Percentiles rank a stretch among this genome's conserved stretches.
phyloP scores from a whole-genome alignment of 2,888 invertebrate genomes.

The Oscheius sp. region DNA sequence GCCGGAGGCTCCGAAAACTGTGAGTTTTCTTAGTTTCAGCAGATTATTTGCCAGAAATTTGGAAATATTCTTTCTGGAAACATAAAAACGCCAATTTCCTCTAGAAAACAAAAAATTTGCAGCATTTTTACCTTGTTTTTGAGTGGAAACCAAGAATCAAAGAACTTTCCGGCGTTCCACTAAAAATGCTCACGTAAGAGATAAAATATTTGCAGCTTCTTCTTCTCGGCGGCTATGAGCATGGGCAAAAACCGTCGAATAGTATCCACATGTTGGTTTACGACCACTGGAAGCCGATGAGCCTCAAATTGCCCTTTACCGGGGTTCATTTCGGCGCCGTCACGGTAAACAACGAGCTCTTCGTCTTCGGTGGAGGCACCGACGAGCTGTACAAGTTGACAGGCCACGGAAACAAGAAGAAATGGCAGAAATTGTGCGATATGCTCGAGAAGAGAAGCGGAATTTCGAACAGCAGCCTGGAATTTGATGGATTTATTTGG shows the following conservation, averaged over 20 bases:
- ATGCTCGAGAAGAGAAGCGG: constrained; percentile 17
- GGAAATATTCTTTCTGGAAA: no score
- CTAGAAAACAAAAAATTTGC: no score
- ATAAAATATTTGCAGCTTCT: constrained; percentile 1
- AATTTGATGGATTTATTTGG: constrained; percentile 17
- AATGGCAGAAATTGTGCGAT: constrained; percentile 7
- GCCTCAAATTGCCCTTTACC: not conserved
- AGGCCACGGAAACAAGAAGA: not conserved
- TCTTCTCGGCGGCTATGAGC: constrained; percentile 7
- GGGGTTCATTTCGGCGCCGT: not conserved
- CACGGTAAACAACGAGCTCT: not conserved
- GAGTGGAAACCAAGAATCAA: no score
- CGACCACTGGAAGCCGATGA: not conserved
- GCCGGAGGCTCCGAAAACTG: no score
- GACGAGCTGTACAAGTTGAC: not conserved
- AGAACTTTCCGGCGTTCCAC: no score
- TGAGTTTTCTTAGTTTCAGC: no score
- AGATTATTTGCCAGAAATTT: no score
- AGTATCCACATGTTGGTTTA: not conserved
- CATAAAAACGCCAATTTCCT: no score
- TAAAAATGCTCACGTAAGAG: no score
- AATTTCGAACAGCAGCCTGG: constrained; percentile 18
- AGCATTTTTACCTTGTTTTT: no score
- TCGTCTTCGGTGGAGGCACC: not conserved
- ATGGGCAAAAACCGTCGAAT: not conserved